Evolutionary conservation across 1,140 invertebrate genomes (phyloP).

Genomic region (Drosophila parvula): DNA sequence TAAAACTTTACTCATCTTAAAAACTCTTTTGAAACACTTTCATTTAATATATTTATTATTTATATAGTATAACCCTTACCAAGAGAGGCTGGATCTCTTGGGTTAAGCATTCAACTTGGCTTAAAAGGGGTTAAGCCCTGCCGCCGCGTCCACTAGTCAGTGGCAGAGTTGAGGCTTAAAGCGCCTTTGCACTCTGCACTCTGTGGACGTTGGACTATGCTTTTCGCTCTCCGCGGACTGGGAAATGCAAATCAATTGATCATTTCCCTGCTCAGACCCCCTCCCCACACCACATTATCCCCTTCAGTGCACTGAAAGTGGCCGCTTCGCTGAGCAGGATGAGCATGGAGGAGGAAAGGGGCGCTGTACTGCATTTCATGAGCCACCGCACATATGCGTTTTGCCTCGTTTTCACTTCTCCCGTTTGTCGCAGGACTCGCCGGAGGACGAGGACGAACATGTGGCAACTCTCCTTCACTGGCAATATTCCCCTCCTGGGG

Average conservation of each 20-base stretch:
- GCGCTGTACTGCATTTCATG: conserved; percentile 61
- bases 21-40: no score
- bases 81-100: neutral
- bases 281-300: conserved; percentile 3
- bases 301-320: conserved; percentile 35
- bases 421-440: conserved; percentile 63
- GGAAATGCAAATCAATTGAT: conserved; percentile 78
- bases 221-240: conserved; percentile 6
- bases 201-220: neutral
- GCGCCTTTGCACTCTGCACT: conserved; percentile 30
- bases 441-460: conserved; percentile 1
- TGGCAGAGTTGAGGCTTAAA: conserved; percentile 18
- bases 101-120: conserved; percentile 18
- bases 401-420: conserved; percentile 3
- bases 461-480: conserved; percentile 40
- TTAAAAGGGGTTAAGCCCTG: conserved; percentile 4
- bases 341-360: neutral
- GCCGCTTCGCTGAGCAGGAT: conserved; percentile 48
- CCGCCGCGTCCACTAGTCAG: conserved; percentile 24
- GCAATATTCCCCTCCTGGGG: conserved; percentile 10
- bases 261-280: conserved; percentile 42
- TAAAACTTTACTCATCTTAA: no score
- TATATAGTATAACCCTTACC: no score
- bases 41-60: neutral
- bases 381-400: conserved; percentile 56